Conservation (phyloP, 2,113 vertebrate genomes). For the Hydrochoerus hydrochaeris region DNA sequence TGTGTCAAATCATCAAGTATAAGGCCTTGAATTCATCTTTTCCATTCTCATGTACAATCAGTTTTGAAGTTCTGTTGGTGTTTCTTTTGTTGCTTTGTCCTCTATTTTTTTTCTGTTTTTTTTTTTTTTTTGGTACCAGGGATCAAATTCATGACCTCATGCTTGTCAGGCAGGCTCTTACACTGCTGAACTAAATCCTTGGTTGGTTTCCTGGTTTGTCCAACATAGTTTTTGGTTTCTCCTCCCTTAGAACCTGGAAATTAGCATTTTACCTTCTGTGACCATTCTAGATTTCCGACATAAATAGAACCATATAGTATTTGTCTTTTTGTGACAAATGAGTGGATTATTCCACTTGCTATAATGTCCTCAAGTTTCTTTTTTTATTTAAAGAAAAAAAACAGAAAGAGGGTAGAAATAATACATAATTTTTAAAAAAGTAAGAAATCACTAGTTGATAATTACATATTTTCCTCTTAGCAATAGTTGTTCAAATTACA, state of each 20-base stretch:
- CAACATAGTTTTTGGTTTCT: not conserved
- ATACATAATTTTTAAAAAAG: too few relatives aligned
- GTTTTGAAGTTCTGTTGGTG: not conserved
- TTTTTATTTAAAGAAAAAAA: too few relatives aligned
- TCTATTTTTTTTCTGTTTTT: not conserved
- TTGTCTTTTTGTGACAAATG: not conserved
- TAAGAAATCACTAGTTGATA: too few relatives aligned
- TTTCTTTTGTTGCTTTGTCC: not conserved
- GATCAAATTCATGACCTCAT: too few relatives aligned
- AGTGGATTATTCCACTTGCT: not conserved
- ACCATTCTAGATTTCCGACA: not conserved
- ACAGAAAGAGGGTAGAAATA: too few relatives aligned
- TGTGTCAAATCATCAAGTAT: not conserved
- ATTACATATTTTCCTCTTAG: too few relatives aligned
- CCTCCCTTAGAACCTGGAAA: not conserved
- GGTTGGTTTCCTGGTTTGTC: not conserved
- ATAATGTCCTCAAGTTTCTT: not conserved
- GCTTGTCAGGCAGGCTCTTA: too few relatives aligned
- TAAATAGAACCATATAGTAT: not conserved
- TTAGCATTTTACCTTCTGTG: not conserved
- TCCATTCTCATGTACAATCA: not conserved
- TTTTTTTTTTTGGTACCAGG: too few relatives aligned
- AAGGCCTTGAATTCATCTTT: not conserved
- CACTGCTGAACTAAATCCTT: too few relatives aligned
- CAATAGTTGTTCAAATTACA: too few relatives aligned